These are phyloP conservation scores for Drosophila grimshawi DNA, from an alignment of 1,140 invertebrate genomes.

Conservation along the genomic window DNA sequence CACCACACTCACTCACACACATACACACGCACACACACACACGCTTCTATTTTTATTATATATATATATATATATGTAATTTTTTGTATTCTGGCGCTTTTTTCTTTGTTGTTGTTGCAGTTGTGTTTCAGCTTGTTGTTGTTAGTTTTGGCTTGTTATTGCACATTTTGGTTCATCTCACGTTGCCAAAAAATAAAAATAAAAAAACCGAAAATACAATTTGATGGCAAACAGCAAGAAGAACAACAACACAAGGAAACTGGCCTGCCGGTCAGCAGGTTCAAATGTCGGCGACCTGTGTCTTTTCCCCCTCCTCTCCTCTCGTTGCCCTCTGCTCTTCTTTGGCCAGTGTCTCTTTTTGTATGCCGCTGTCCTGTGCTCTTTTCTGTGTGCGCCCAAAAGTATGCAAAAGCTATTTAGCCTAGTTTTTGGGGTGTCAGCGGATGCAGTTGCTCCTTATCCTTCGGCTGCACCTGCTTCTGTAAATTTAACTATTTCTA, in stretches of 20 bases:
- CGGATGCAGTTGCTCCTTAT: slow-evolving; percentile 26
- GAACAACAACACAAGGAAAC: slow-evolving; percentile 19
- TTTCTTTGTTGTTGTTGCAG: slow-evolving; percentile 13
- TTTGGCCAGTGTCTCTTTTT: slow-evolving; percentile 5
- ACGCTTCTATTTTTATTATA: slow-evolving; percentile 45
- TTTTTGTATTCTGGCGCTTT: background rate
- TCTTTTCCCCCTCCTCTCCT: background rate
- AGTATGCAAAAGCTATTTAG: slow-evolving; percentile 76
- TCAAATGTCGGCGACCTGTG: slow-evolving; percentile 80
- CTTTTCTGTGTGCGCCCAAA: slow-evolving; percentile 53
- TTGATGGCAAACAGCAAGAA: slow-evolving; percentile 5
- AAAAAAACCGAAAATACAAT: slow-evolving; percentile 29
- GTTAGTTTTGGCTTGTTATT: slow-evolving; percentile 42
- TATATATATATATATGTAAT: too few relatives aligned
- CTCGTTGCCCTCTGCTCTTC: background rate
- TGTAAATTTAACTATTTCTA: background rate
- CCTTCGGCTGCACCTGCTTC: slow-evolving; percentile 18
- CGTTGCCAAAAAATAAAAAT: slow-evolving; percentile 42
- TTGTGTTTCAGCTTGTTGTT: slow-evolving; percentile 31
- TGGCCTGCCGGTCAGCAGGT: slow-evolving; percentile 64
- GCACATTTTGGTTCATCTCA: slow-evolving; percentile 60
- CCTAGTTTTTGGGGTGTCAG: slow-evolving; percentile 67
- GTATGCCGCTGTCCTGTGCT: slow-evolving; percentile 24
- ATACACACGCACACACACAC: slow-evolving; percentile 1
- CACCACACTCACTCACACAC: background rate